These are phyloP conservation scores for Arctia plantaginis DNA, from an alignment of 2,888 invertebrate species.

Conservation along the genomic window DNA sequence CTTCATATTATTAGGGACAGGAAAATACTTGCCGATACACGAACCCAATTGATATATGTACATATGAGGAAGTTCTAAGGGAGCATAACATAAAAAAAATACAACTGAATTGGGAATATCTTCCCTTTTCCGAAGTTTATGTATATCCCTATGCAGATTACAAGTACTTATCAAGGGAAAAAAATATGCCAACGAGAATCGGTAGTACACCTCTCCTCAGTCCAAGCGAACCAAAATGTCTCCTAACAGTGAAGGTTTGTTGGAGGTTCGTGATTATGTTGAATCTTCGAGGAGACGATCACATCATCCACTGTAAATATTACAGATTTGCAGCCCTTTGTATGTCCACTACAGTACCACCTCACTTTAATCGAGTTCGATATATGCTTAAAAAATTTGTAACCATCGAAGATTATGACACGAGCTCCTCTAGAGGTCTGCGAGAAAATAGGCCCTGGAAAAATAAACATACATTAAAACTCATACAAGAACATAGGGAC, in stretches of 20 bases:
- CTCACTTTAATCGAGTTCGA: constrained; percentile 3
- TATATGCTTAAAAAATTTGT: constrained; percentile 15
- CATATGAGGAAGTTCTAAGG: not conserved
- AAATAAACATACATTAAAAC: not conserved
- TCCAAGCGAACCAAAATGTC: not conserved
- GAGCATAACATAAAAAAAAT: not conserved
- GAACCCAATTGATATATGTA: too few species aligned
- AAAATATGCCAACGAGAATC: too few species aligned
- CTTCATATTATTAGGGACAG: too few species aligned
- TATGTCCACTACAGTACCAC: constrained; percentile 8
- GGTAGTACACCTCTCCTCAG: not conserved
- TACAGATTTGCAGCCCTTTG: constrained; percentile 50
- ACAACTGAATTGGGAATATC: not conserved
- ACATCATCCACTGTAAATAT: constrained; percentile 44
- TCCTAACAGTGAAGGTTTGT: not conserved
- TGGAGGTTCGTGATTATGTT: constrained; percentile 12
- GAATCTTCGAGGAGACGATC: constrained; percentile 21
- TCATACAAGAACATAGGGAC: not conserved
- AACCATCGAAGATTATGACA: constrained; percentile 13
- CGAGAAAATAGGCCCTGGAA: constrained; percentile 9
- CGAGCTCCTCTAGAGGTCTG: constrained; percentile 11
- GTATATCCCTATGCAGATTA: too few species aligned
- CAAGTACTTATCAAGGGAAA: too few species aligned
- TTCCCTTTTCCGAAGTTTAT: not conserved
- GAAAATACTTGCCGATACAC: not conserved